Conservation (phyloP, 1,140 invertebrate species). For the Colletes gigas region DNA sequence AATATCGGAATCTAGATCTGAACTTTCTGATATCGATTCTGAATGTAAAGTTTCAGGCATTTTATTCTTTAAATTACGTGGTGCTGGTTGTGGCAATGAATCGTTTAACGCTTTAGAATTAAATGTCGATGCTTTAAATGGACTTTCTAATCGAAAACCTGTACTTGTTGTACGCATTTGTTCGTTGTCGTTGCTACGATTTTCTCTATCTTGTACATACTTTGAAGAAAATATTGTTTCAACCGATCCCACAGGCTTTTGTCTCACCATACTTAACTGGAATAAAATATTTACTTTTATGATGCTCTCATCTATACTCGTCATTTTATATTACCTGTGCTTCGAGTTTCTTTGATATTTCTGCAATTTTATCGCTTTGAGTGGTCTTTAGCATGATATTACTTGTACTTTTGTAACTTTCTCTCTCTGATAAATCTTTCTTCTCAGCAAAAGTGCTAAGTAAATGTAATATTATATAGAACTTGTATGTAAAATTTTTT, state of each 20-base stretch:
- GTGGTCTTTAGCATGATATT: slow-evolving; percentile 69
- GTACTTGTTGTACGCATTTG: slow-evolving; percentile 39
- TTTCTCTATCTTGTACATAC: slow-evolving; percentile 48
- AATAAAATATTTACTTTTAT: slow-evolving; percentile 39
- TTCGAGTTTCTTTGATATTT: slow-evolving; percentile 73
- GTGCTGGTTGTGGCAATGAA: slow-evolving; percentile 58
- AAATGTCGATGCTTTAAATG: slow-evolving; percentile 1
- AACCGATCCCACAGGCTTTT: slow-evolving; percentile 71
- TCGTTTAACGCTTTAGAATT: slow-evolving; percentile 28
- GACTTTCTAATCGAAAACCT: slow-evolving; percentile 47
- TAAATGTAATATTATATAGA: slow-evolving; percentile 31
- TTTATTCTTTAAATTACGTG: slow-evolving; percentile 59
- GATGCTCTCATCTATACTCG: too few species aligned
- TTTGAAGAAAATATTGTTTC: slow-evolving; percentile 74
- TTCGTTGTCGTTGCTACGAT: slow-evolving; percentile 39
- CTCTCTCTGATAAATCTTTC: slow-evolving; percentile 27
- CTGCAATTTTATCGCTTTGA: slow-evolving; percentile 72
- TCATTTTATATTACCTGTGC: slow-evolving; percentile 59
- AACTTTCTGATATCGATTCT: slow-evolving; percentile 63
- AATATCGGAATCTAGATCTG: slow-evolving; percentile 73
- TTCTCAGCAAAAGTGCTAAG: slow-evolving; percentile 63
- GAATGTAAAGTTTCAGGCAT: slow-evolving; percentile 7
- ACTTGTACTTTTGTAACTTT: slow-evolving; percentile 42
- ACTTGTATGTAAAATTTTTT: slow-evolving; percentile 15
- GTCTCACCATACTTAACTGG: slow-evolving; percentile 67